A percentile compares a stretch with the other conserved stretches of the same genome.
These are phyloP conservation scores for Oxyscelio sp. DNA, from an alignment of 2,888 invertebrate species.

Conservation along the genomic window DNA sequence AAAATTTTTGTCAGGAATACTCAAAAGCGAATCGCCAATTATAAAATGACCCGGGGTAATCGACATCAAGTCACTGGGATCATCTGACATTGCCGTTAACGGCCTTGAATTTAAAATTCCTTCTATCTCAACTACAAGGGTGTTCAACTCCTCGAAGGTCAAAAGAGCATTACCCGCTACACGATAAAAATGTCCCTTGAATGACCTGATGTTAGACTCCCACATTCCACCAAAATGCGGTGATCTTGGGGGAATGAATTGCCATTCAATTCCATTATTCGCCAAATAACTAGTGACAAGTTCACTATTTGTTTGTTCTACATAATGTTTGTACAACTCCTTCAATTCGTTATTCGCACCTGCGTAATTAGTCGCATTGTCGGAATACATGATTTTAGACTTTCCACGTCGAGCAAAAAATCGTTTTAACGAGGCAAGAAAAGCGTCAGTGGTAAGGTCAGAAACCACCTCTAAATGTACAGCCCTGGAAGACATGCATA, in stretches of 20 bases:
- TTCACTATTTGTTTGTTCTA: not conserved
- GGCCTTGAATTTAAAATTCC: conserved; percentile 71
- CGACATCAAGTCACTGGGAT: conserved; percentile 57
- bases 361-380: too few species aligned
- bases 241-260: conserved; percentile 10
- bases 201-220: too few species aligned
- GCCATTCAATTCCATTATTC: not conserved
- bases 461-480: too few species aligned
- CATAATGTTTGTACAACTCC: not conserved
- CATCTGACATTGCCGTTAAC: conserved; percentile 46
- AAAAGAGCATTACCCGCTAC: conserved; percentile 63
- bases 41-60: conserved; percentile 69
- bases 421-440: not conserved
- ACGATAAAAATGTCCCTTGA: conserved; percentile 53
- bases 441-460: conserved; percentile 1
- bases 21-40: conserved; percentile 61
- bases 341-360: conserved; percentile 3
- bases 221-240: conserved; percentile 31
- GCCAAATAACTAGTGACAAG: not conserved
- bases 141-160: conserved; percentile 76
- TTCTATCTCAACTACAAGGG: conserved; percentile 59
- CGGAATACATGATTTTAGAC: not conserved
- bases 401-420: conserved; percentile 5
- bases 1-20: conserved; percentile 47
- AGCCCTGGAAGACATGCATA: not conserved